These are phyloP conservation scores for Caenorhabditis macrosperma DNA, from an alignment of 2,888 invertebrate genomes.

Conservation along the genomic window DNA sequence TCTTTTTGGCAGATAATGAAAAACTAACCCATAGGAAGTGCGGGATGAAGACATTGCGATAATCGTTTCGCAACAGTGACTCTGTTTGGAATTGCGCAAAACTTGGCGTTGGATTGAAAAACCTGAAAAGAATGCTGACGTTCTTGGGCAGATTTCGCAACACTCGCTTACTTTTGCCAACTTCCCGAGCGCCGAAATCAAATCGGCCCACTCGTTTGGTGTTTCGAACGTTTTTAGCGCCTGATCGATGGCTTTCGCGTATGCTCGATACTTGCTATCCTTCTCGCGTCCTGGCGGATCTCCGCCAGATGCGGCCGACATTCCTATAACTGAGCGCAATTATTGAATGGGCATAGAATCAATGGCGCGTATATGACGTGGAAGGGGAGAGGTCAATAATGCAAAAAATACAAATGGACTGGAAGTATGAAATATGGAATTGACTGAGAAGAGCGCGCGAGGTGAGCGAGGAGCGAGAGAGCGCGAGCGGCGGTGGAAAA, in stretches of 20 bases:
- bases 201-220: constrained; percentile 95
- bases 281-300: constrained; percentile 36
- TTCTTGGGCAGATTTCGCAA: constrained; percentile 24
- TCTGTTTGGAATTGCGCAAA: constrained; percentile 89
- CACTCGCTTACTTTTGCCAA: constrained; percentile 87
- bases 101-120: constrained; percentile 87
- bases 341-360: background rate
- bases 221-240: constrained; percentile 92
- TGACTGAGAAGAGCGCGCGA: background rate
- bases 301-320: constrained; percentile 55
- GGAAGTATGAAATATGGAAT: constrained; percentile 41
- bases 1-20: too few species aligned
- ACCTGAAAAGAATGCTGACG: constrained; percentile 84
- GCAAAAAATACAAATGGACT: background rate
- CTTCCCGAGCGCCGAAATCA: constrained; percentile 91
- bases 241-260: constrained; percentile 89
- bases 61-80: constrained; percentile 92
- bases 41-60: constrained; percentile 94
- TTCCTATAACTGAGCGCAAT: constrained; percentile 2
- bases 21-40: constrained; percentile 86
- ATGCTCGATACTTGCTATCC: constrained; percentile 78
- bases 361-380: background rate
- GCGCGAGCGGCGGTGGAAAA: constrained; percentile 1
- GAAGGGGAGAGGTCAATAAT: background rate
- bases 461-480: constrained; percentile 14